Percentiles rank a stretch among this genome's conserved stretches.
Conservation (phyloP, 2,113 vertebrate genomes). For the Ctenomys sociabilis region DNA sequence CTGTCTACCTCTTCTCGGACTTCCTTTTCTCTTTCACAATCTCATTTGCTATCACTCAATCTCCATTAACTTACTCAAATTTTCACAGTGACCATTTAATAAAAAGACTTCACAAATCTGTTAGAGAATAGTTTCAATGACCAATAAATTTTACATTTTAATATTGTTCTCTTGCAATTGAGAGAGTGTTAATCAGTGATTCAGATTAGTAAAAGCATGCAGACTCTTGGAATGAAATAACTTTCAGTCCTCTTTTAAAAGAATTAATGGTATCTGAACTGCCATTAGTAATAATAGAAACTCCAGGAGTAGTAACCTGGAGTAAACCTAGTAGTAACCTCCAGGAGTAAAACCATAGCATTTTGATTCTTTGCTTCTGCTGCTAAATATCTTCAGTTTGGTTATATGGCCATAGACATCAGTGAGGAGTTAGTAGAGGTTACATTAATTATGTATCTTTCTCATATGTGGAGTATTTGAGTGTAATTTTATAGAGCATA, state of each 20-base stretch:
- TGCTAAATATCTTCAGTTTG: neutral
- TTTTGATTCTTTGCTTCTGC: neutral
- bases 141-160: neutral
- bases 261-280: constrained; percentile 17
- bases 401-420: neutral
- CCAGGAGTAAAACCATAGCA: neutral
- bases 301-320: neutral
- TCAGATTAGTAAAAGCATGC: neutral
- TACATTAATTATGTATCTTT: neutral
- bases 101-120: neutral
- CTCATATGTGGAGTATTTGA: neutral
- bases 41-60: neutral
- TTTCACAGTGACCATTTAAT: neutral
- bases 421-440: neutral
- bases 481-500: too few species aligned
- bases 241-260: neutral
- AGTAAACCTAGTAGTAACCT: too few species aligned
- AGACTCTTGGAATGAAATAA: neutral
- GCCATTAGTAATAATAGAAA: constrained; percentile 4
- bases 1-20: neutral
- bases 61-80: neutral
- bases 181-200: constrained; percentile 26
- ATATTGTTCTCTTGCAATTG: neutral
- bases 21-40: neutral
- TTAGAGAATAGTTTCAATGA: neutral